Evolutionary conservation across 2,113 vertebrate genomes (phyloP).

Genomic region (Cisticola juncidis): DNA sequence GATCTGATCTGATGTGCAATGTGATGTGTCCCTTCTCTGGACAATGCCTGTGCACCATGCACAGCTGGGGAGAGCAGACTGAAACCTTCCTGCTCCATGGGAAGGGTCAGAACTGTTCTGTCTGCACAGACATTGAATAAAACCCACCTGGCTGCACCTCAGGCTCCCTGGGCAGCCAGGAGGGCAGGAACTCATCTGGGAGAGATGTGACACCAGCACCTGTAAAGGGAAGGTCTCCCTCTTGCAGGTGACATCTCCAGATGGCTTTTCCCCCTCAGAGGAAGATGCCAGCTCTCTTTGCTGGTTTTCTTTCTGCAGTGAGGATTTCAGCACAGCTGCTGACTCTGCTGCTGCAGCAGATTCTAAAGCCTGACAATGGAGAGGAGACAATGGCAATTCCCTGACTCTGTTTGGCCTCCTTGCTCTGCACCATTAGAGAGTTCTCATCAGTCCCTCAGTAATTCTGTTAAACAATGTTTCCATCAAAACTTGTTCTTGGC

Average conservation of each 20-base stretch:
- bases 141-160: not conserved
- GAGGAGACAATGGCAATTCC: not conserved
- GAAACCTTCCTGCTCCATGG: not conserved
- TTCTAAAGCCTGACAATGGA: not conserved
- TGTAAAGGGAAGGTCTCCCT: not conserved
- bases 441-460: not conserved
- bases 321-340: not conserved
- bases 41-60: accelerated
- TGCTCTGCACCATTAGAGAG: not conserved
- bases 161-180: not conserved
- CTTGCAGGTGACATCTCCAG: not conserved
- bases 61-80: not conserved
- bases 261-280: not conserved
- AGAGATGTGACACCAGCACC: not conserved
- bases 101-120: not conserved
- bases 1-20: not conserved
- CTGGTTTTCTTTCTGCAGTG: not conserved
- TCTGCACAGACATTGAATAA: not conserved
- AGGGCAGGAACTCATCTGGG: not conserved
- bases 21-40: not conserved
- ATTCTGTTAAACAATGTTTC: not conserved
- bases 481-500: not conserved
- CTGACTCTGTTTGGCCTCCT: not conserved
- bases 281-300: not conserved
- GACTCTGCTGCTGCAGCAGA: not conserved